Base-by-base conservation (phyloP, 2,113 vertebrate species). In the Mormoops blainvillei region DNA sequence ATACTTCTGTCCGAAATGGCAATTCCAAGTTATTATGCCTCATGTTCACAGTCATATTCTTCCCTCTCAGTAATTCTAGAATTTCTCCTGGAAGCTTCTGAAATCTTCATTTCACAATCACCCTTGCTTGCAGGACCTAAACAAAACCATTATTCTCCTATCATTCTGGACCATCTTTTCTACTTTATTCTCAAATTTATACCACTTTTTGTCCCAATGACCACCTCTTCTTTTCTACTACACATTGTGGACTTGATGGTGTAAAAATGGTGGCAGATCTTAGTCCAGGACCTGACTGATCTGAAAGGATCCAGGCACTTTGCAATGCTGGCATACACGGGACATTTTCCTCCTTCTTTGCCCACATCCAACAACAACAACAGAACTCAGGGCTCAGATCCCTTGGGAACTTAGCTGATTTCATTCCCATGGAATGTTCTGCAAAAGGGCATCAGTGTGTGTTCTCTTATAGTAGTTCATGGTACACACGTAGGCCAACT, bases 251-350 rank as follows among this genome's bases (percentile, higher is more conserved):
- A 22, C 33, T 12, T 11, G 18, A 19, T 3, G 3, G 19, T 11
- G 4, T 5, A 7, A 0, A 20, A 3, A 20, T 20, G 45, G 0
- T 54, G 54, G 36, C 20, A 1, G 1, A 1, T 9, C 18, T 74
- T 24, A 18, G n/a, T 52, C 67, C 5, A 4, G 12, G 74, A 20
- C 18, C 4, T 31, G 5, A 36, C 15, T 2, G 18, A 33, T 67
- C 28, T 19, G 11, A 41, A 45, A 31, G 38, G 13, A 2, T 22
- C 7, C 65, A 7, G 14, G 7, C 63, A 12, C 56, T 43, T 33
- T 43, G 1, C 6, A 5, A 16, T 1, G 0, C 0, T 22, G 52
- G 14, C 26, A 2, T 70, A 22, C 3, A 4, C 14, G 48, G 38
- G 45, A 78, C n/a, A 12, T 14, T 43, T 15, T 28, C 50, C 12